A percentile compares a stretch with the other conserved stretches of the same genome.
Conservation (phyloP, 2,797 vertebrate genomes). For the Bovichtus variegatus region DNA sequence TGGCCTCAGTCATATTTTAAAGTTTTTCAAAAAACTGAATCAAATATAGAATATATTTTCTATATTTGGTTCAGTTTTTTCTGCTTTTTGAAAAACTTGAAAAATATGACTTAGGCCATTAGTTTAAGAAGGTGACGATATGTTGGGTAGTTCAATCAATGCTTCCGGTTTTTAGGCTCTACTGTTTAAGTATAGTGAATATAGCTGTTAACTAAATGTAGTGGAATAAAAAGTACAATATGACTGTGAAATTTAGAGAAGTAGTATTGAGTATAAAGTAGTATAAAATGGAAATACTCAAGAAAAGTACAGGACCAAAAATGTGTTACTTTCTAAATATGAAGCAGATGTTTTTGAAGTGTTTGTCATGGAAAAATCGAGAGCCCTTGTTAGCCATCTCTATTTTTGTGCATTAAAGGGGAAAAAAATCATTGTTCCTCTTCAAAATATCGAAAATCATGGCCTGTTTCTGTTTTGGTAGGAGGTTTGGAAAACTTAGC, state of each 20-base stretch:
- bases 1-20: too few species aligned
- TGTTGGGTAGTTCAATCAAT: neutral
- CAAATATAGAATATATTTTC: too few species aligned
- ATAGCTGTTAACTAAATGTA: neutral
- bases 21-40: too few species aligned
- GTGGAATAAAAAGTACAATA: neutral
- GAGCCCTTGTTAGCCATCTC: neutral
- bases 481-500: neutral
- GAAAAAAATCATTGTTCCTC: neutral
- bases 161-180: neutral
- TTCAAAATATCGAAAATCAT: slow-evolving; percentile 1
- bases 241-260: neutral
- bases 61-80: too few species aligned
- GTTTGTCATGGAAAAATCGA: neutral
- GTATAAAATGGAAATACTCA: neutral
- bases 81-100: too few species aligned
- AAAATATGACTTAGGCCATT: too few species aligned
- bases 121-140: too few species aligned
- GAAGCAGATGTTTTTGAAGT: neutral
- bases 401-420: neutral
- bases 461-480: neutral
- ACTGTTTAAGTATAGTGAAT: neutral
- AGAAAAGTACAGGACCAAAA: neutral
- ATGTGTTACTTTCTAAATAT: neutral
- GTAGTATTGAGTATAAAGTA: neutral